A percentile compares a stretch with the other conserved stretches of the same genome.
Conservation (phyloP, 2,797 vertebrate genomes). For the Pangasius mekongensis region DNA sequence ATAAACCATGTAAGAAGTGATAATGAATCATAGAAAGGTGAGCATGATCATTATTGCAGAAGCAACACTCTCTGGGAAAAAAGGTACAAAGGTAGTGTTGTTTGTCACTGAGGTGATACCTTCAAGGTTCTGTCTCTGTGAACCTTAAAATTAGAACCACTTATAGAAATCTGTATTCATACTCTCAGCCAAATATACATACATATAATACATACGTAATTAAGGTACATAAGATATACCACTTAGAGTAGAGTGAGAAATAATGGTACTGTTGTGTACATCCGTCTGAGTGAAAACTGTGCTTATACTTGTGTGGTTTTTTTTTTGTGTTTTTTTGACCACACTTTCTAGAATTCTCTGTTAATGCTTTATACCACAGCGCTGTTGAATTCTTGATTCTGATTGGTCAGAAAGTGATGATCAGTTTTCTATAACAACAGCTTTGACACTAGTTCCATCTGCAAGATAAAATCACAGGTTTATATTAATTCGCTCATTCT, state of each 20-base stretch:
- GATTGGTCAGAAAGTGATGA: not conserved
- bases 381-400: no score
- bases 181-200: not conserved
- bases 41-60: constrained; percentile 11
- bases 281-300: not conserved
- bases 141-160: not conserved
- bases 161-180: not conserved
- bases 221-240: not conserved
- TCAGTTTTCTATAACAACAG: not conserved
- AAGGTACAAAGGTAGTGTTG: not conserved
- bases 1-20: constrained; percentile 30
- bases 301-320: not conserved
- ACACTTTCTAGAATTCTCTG: not conserved
- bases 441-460: not conserved
- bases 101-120: not conserved
- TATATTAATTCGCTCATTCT: not conserved
- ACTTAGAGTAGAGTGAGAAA: not conserved
- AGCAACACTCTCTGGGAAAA: not conserved
- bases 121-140: not conserved
- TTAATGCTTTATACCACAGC: not conserved
- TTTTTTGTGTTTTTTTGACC: not conserved
- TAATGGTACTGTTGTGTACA: no score
- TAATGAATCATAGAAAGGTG: constrained; percentile 40
- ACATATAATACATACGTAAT: not conserved
- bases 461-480: not conserved